These are phyloP conservation scores for Luperina testacea DNA, from an alignment of 2,888 invertebrate genomes.

Conservation along the genomic window DNA sequence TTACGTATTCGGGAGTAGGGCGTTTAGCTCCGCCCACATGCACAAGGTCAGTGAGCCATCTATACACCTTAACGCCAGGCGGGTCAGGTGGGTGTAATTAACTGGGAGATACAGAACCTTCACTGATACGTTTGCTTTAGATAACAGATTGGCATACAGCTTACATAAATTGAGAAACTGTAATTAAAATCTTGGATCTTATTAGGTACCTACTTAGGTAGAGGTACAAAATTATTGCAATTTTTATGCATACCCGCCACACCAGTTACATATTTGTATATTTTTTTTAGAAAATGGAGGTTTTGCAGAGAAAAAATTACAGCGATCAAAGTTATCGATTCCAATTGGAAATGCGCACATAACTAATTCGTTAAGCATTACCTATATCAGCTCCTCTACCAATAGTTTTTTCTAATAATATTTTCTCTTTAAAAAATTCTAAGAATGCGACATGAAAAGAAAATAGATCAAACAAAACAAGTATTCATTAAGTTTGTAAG, in stretches of 20 bases:
- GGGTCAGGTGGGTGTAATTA: conserved; percentile 57
- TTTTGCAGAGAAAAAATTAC: neutral
- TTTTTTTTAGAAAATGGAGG: neutral
- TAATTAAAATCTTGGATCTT: neutral
- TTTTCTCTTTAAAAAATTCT: conserved; percentile 52
- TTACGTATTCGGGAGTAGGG: no score
- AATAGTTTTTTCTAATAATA: conserved; percentile 39
- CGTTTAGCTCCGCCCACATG: no score
- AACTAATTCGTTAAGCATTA: conserved; percentile 24
- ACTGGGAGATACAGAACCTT: conserved; percentile 52
- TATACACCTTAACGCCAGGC: conserved; percentile 52
- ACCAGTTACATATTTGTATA: no score
- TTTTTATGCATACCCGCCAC: neutral
- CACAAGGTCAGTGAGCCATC: no score
- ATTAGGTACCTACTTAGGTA: neutral
- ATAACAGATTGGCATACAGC: conserved; percentile 25
- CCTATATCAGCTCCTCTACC: conserved; percentile 10
- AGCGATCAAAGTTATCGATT: conserved; percentile 8
- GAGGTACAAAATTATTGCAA: neutral
- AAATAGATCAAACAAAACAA: conserved; percentile 59
- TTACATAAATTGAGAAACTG: conserved; percentile 11
- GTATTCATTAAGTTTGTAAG: conserved; percentile 60
- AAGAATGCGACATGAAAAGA: conserved; percentile 59
- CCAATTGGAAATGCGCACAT: neutral
- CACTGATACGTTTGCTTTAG: conserved; percentile 26